Evolutionary conservation across 2,113 vertebrate species (phyloP), one percentile per base, ranked within the genome.

Genomic region (Nestor notabilis): DNA sequence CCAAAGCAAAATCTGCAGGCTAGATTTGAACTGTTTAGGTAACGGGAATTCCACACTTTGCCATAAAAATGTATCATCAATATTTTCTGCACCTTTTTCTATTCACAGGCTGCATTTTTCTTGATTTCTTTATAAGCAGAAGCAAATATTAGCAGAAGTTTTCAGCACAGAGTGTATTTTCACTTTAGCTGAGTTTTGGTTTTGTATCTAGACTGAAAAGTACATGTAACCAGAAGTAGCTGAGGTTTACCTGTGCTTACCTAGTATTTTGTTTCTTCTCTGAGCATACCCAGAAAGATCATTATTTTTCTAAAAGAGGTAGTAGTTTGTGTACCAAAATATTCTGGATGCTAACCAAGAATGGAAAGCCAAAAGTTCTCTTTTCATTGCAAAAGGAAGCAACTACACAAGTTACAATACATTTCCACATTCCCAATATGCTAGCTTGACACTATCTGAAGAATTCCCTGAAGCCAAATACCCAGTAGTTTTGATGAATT

Each of bases 221-320:
- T 14, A 17, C 7, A 14, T 33, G 11, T 44, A 83, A 37, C 2
- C 12, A 84, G 41, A 72, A 70, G 9, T 18, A 56, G 13, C 9
- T 87, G 43, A 41, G 13, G 5, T 21, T 33, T 56, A 9, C 35
- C 21, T n/a, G 1, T 29, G 6, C 6, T 83, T 50, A 68, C 4
- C 2, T 14, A 44, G 9, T 33, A 24, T 72, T 56, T 71, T 56
- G 17, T 13, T 89, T 49, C 13, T 46, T 55, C 5, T 55, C 39
- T 69, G 5, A 64, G 15, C 15, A 14, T 24, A 47, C 12, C 49
- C 11, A 74, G 50, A 50, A 83, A 27, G 7, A 35, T 50, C 13
- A 46, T 1, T 0, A 1, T 39, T 66, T 91, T 60, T 76, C 18
- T 58, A 37, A 43, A 56, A 10, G 2, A 2, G 3, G 1, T 15